A percentile compares a stretch with the other conserved stretches of the same genome.
phyloP scores from a whole-genome alignment of 2,888 invertebrate genomes.

The Crematogaster levior region DNA sequence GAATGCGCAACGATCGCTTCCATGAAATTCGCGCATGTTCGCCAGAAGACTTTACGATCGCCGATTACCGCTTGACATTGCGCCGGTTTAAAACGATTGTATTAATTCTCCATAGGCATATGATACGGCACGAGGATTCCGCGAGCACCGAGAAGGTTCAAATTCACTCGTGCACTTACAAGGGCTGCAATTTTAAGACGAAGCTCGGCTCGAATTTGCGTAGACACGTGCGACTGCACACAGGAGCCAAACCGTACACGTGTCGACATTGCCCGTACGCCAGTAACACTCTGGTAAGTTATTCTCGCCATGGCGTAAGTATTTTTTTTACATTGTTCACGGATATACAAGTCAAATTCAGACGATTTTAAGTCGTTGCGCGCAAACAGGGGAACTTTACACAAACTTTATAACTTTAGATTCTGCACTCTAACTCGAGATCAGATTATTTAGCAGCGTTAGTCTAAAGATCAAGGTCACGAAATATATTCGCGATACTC shows the following conservation, averaged over 20 bases:
- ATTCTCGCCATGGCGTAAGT: too few species aligned
- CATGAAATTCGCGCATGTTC: slow-evolving; percentile 26
- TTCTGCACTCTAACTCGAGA: background rate
- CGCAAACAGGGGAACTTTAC: background rate
- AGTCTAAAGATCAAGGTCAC: background rate
- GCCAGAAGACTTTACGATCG: slow-evolving; percentile 7
- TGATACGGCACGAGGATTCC: slow-evolving; percentile 72
- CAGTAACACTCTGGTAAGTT: slow-evolving; percentile 92
- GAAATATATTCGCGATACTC: background rate
- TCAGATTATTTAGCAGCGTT: background rate
- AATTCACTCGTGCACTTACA: slow-evolving; percentile 75
- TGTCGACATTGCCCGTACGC: slow-evolving; percentile 94
- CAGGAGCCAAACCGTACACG: slow-evolving; percentile 93
- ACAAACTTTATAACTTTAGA: background rate
- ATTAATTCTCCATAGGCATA: slow-evolving; percentile 77
- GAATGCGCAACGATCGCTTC: slow-evolving; percentile 21
- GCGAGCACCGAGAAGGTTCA: slow-evolving; percentile 51
- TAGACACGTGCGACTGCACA: slow-evolving; percentile 93
- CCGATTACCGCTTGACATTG: slow-evolving; percentile 10
- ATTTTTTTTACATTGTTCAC: background rate
- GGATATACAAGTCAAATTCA: background rate
- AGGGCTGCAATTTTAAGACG: slow-evolving; percentile 90
- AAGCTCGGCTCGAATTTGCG: slow-evolving; percentile 90
- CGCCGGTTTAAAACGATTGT: slow-evolving; percentile 16
- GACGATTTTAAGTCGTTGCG: background rate